Conservation (phyloP, 2,888 invertebrate species). For the Nymphalis c-album region DNA sequence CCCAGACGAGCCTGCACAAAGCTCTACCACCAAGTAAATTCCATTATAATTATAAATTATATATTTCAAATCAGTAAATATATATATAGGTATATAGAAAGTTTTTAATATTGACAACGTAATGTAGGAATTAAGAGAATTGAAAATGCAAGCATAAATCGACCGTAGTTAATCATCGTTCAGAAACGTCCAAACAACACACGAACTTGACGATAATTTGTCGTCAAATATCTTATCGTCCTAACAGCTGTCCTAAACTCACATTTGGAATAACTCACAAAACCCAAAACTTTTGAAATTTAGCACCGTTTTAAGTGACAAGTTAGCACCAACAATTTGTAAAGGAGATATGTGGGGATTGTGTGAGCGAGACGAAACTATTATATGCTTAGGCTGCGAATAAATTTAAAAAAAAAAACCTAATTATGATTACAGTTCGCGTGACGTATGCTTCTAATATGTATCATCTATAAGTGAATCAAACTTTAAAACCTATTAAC, state of each 20-base stretch:
- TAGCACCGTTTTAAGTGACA: constrained; percentile 27
- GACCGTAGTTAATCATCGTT: not conserved
- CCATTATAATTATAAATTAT: too few species aligned
- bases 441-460: too few species aligned
- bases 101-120: not conserved
- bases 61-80: too few species aligned
- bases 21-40: too few species aligned
- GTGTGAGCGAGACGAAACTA: not conserved
- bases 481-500: too few species aligned
- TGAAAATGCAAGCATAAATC: too few species aligned
- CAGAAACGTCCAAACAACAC: constrained; percentile 7
- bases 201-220: constrained; percentile 26
- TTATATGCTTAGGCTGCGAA: not conserved
- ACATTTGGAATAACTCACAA: constrained; percentile 18
- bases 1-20: too few species aligned
- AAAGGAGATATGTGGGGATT: not conserved
- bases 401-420: not conserved
- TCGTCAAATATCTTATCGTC: constrained; percentile 19
- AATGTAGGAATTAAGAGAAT: not conserved
- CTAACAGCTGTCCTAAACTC: constrained; percentile 16
- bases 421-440: too few species aligned
- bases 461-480: too few species aligned
- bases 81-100: too few species aligned
- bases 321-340: constrained; percentile 16
- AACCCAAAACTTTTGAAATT: constrained; percentile 27